These are phyloP conservation scores for Pristionchus entomophagus DNA, from an alignment of 2,888 invertebrate species.

Conservation along the genomic window DNA sequence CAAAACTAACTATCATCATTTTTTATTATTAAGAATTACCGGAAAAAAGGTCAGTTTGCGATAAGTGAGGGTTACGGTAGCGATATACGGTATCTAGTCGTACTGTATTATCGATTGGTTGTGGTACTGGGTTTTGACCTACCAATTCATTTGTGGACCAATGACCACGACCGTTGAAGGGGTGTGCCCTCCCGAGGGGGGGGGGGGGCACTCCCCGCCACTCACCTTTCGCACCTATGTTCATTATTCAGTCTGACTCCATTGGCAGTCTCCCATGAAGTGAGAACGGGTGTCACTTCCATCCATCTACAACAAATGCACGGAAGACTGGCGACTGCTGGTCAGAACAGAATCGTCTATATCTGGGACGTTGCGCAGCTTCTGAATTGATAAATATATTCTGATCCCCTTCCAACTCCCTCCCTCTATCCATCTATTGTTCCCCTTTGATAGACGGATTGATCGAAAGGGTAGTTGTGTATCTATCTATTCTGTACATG, in stretches of 20 bases:
- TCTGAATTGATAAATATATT: slow-evolving; percentile 55
- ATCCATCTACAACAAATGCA: slow-evolving; percentile 89
- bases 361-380: slow-evolving; percentile 77
- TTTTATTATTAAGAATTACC: no score
- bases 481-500: neutral
- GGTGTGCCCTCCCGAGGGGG: no score
- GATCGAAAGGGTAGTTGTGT: neutral
- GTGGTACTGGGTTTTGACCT: no score
- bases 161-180: no score
- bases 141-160: no score
- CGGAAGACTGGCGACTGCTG: slow-evolving; percentile 90
- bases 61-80: no score
- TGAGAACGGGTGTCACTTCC: slow-evolving; percentile 90
- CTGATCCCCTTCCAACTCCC: slow-evolving; percentile 47
- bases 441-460: slow-evolving; percentile 11
- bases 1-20: no score
- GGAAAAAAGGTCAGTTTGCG: no score
- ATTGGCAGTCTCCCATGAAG: slow-evolving; percentile 94
- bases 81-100: no score
- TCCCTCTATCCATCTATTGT: neutral
- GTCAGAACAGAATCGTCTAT: slow-evolving; percentile 94
- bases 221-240: no score
- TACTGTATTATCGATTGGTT: no score
- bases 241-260: slow-evolving; percentile 91
- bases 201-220: no score